Evolutionary conservation across 2,888 invertebrate species (phyloP).

Genomic region (Xiphydria camelus): DNA sequence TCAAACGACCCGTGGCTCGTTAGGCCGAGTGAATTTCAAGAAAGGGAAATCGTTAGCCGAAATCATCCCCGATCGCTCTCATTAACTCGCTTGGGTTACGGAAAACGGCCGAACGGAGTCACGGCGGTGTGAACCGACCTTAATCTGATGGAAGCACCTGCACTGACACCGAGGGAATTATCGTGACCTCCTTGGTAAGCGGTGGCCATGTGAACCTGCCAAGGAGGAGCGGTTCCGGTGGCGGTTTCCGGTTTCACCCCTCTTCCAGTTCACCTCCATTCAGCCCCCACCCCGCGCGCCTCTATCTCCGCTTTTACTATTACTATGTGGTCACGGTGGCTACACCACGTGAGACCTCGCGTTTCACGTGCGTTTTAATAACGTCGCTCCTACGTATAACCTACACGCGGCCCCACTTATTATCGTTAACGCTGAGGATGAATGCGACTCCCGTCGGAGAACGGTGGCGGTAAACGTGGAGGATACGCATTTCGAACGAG

Average conservation of each 20-base stretch:
- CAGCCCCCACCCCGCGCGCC: slow-evolving; percentile 28
- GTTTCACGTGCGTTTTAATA: slow-evolving; percentile 36
- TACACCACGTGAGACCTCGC: slow-evolving; percentile 52
- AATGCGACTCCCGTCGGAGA: no score
- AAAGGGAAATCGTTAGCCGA: no score
- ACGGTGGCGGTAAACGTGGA: no score
- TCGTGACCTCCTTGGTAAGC: slow-evolving; percentile 42
- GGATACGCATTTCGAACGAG: no score
- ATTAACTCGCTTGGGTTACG: no score
- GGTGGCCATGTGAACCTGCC: slow-evolving; percentile 46
- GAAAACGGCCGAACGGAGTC: no score
- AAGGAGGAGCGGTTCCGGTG: slow-evolving; percentile 47
- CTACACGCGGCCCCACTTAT: no score
- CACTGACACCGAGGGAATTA: slow-evolving; percentile 47
- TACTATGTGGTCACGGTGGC: slow-evolving; percentile 52
- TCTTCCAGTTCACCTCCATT: slow-evolving; percentile 27
- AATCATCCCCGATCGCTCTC: no score
- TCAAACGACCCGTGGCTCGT: no score
- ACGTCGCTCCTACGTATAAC: no score
- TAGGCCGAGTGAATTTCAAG: no score
- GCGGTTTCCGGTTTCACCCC: slow-evolving; percentile 47
- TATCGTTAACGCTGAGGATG: no score
- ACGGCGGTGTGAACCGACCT: neutral
- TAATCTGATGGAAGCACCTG: slow-evolving; percentile 40
- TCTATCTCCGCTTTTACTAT: slow-evolving; percentile 36